These are phyloP conservation scores for Allygus modestus DNA, from an alignment of 2,888 invertebrate species.

Conservation along the genomic window DNA sequence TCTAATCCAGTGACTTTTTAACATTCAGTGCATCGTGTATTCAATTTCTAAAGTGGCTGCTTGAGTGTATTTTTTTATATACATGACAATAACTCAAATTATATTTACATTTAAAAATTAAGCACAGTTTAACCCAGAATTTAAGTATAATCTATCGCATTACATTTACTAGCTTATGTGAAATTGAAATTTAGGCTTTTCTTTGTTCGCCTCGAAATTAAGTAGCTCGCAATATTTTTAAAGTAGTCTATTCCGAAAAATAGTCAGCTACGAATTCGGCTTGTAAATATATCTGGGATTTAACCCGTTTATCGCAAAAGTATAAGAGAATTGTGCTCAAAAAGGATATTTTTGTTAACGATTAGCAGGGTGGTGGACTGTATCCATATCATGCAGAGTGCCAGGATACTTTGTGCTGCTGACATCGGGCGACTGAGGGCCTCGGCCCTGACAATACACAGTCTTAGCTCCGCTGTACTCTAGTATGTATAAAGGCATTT, in stretches of 20 bases:
- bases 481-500: conserved; percentile 54
- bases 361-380: conserved; percentile 10
- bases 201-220: conserved; percentile 15
- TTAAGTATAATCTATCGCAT: background rate
- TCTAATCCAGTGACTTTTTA: conserved; percentile 18
- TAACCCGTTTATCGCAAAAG: background rate
- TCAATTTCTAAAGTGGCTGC: background rate
- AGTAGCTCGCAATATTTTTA: conserved; percentile 5
- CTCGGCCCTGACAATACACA: conserved; percentile 36
- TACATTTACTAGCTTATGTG: conserved; percentile 4
- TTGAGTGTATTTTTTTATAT: conserved; percentile 8
- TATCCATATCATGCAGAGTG: conserved; percentile 39
- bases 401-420: conserved; percentile 34
- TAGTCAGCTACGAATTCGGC: conserved; percentile 14
- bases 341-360: conserved; percentile 33
- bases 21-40: conserved; percentile 21
- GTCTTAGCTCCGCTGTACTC: conserved; percentile 48
- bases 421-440: background rate
- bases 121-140: background rate
- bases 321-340: conserved; percentile 47
- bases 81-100: conserved; percentile 26
- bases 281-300: conserved; percentile 6
- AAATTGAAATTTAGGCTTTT: conserved; percentile 23
- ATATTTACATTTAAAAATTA: background rate
- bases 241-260: background rate